Base-by-base conservation (phyloP, 2,113 vertebrate species). In the Oncorhynchus masou region DNA sequence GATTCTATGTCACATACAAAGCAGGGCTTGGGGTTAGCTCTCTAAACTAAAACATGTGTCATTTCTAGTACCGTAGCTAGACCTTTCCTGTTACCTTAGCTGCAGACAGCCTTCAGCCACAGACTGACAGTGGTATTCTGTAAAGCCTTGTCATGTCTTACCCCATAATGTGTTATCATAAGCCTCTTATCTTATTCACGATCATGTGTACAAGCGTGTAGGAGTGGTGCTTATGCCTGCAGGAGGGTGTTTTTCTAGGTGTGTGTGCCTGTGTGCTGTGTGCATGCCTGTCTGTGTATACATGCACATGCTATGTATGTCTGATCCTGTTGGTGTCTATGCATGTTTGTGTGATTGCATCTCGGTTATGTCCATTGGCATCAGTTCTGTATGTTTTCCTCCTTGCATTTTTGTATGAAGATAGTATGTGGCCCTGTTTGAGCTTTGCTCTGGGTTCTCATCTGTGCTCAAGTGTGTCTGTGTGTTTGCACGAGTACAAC, bases 281-380 rank as follows among this genome's bases (percentile, higher is more conserved):
- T 62, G 59, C 16, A 16, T 62, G 19, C 16, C 13, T 16, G 20
- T 12, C 5, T 67, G 34, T 74, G 20, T 66, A 51, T 25, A 16
- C 65, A 12, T 7, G 39, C 39, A 71, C 68, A 74, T 72, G 54
- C 65, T 71, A 11, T 24, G 59, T 57, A 4, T 77, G 70, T 27
- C 60, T 79, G 67, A 78, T 68, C 19, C 54, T 66, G 60, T 68
- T 68, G 71, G 74, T 16, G 48, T 7, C 27, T 70, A 83, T 83
- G 71, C 78, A 85, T 89, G 90, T 83, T 75, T 70, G 49, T 74
- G 64, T 84, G 71, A 59, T 75, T 81, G 84, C 76, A 65, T 77
- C 60, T 19, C 5, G 51, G 2, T 81, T 45, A 48, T 39, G 13
- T 45, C 29, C 15, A 27, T 48, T 45, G 5, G 19, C 20, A 34